Evolutionary conservation across 2,888 invertebrate species (phyloP).

Genomic region (Acholoe squamosa): DNA sequence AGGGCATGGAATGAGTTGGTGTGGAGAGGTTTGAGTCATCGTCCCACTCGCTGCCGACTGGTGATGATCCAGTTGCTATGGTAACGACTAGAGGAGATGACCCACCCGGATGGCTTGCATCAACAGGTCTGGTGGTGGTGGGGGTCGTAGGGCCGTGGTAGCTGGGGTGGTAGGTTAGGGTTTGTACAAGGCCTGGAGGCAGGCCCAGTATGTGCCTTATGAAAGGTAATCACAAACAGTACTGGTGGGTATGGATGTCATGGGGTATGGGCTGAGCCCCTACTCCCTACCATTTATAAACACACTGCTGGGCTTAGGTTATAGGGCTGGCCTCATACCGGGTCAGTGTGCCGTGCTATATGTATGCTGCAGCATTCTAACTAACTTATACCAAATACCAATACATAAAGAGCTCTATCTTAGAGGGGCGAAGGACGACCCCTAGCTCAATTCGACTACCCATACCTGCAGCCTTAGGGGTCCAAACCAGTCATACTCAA

Average conservation of each 20-base stretch:
- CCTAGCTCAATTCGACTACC: no score
- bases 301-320: no score
- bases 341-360: no score
- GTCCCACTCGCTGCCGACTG: background rate
- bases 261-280: background rate
- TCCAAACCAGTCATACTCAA: no score
- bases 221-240: conserved; percentile 12
- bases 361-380: no score
- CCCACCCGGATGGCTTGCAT: conserved; percentile 44
- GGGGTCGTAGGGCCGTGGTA: background rate
- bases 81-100: background rate
- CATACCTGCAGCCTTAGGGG: no score
- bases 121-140: conserved; percentile 10
- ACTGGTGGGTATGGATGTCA: background rate
- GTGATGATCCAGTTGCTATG: conserved; percentile 28
- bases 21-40: background rate
- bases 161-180: conserved; percentile 8
- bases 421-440: no score
- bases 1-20: background rate
- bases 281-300: no score
- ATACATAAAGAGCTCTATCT: no score
- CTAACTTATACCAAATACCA: no score
- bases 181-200: background rate
- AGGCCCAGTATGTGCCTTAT: background rate
- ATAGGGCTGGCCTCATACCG: no score